Conservation (phyloP, 2,113 vertebrate species). For the Thamnophis sirtalis region DNA sequence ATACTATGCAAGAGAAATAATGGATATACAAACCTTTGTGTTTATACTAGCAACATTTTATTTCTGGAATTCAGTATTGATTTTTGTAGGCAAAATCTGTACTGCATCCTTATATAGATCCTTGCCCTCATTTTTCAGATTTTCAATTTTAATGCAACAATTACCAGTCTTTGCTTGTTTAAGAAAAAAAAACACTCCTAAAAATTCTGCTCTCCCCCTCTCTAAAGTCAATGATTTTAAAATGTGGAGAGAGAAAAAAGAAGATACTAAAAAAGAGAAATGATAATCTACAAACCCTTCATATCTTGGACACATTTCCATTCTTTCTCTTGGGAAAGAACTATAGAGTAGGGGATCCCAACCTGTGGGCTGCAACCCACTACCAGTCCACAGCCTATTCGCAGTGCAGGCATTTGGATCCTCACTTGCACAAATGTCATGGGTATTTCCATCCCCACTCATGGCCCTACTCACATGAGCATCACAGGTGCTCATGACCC, state of each 20-base stretch:
- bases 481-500: no score
- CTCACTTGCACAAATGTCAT: no score
- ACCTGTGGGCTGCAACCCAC: no score
- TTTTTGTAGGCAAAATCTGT: background rate
- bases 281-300: background rate
- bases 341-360: no score
- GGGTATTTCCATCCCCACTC: no score
- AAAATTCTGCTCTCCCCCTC: no score
- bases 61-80: background rate
- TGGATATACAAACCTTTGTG: background rate
- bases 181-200: background rate
- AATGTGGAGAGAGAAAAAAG: background rate
- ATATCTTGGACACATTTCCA: background rate
- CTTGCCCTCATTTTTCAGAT: background rate
- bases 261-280: background rate
- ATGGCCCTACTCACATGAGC: no score
- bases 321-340: no score
- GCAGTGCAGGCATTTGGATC: accelerated
- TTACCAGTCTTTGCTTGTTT: background rate
- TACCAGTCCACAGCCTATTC: no score
- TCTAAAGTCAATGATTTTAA: background rate
- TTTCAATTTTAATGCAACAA: background rate
- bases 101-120: background rate
- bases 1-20: background rate
- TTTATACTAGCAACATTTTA: background rate